phyloP scores from a whole-genome alignment of 1,140 invertebrate species.

The Anthonomus grandis region DNA sequence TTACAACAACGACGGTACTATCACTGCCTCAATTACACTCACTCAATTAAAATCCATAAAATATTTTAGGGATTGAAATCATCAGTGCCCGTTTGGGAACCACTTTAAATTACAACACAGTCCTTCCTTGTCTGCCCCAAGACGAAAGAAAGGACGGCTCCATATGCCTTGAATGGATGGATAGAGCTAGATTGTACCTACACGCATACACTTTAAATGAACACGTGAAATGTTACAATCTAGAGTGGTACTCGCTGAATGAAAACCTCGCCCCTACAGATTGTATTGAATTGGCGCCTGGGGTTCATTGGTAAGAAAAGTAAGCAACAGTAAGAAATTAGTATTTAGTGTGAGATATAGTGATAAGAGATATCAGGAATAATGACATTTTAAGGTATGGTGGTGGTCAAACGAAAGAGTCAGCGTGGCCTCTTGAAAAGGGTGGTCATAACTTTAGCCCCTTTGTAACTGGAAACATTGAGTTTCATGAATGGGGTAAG shows the following conservation, averaged over 20 bases:
- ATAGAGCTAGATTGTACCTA: constrained; percentile 69
- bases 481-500: constrained; percentile 69
- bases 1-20: constrained; percentile 58
- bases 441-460: constrained; percentile 69
- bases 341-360: background rate
- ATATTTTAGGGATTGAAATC: constrained; percentile 62
- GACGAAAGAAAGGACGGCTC: constrained; percentile 57
- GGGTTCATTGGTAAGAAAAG: constrained; percentile 25
- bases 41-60: too few species aligned
- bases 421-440: constrained; percentile 76
- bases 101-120: constrained; percentile 56
- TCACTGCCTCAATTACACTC: too few species aligned
- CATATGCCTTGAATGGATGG: constrained; percentile 78
- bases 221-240: constrained; percentile 70
- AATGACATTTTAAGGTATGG: constrained; percentile 66
- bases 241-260: constrained; percentile 75
- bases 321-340: constrained; percentile 2
- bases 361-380: background rate
- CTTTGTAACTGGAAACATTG: constrained; percentile 78
- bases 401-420: constrained; percentile 71
- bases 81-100: constrained; percentile 66
- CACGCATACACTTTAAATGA: constrained; percentile 56
- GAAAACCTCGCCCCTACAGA: constrained; percentile 67
- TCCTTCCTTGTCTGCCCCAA: constrained; percentile 68
- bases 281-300: constrained; percentile 63